phyloP scores from a whole-genome alignment of 2,888 invertebrate genomes.

The Miltochrista miniata region DNA sequence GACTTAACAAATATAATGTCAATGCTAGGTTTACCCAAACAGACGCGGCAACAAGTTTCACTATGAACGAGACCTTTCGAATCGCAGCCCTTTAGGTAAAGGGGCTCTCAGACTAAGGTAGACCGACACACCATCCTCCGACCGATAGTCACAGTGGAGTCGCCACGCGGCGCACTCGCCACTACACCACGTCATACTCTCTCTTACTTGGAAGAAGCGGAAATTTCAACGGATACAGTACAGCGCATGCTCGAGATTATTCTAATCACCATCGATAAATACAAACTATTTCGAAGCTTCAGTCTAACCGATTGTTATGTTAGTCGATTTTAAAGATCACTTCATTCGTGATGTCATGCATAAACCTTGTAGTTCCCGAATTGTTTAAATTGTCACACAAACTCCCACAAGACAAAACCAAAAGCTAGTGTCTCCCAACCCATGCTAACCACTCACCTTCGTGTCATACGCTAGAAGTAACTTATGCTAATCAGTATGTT shows the following conservation, averaged over 20 bases:
- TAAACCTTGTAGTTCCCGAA: conserved; percentile 37
- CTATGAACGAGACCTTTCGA: conserved; percentile 19
- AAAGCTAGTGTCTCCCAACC: conserved; percentile 74
- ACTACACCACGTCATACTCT: conserved; percentile 37
- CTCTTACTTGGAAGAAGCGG: conserved; percentile 73
- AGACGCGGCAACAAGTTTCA: conserved; percentile 2
- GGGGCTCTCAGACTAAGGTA: conserved; percentile 42
- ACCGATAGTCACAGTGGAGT: conserved; percentile 71
- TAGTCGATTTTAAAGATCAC: conserved; percentile 56
- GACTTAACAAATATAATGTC: not conserved
- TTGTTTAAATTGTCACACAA: conserved; percentile 49
- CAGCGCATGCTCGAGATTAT: conserved; percentile 78
- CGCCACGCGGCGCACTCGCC: conserved; percentile 48
- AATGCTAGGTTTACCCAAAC: not conserved
- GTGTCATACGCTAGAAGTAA: conserved; percentile 25
- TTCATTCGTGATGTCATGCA: conserved; percentile 58
- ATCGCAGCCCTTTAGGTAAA: conserved; percentile 50
- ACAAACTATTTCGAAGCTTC: conserved; percentile 65
- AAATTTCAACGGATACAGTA: conserved; percentile 80
- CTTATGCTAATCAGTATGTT: conserved; percentile 21
- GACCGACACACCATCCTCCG: conserved; percentile 79
- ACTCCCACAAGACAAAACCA: conserved; percentile 75
- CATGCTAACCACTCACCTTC: conserved; percentile 71
- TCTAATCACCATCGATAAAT: conserved; percentile 68
- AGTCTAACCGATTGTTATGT: conserved; percentile 48